These are phyloP conservation scores for Herpetotheres cachinnans DNA, from an alignment of 2,113 vertebrate species.

Conservation along the genomic window DNA sequence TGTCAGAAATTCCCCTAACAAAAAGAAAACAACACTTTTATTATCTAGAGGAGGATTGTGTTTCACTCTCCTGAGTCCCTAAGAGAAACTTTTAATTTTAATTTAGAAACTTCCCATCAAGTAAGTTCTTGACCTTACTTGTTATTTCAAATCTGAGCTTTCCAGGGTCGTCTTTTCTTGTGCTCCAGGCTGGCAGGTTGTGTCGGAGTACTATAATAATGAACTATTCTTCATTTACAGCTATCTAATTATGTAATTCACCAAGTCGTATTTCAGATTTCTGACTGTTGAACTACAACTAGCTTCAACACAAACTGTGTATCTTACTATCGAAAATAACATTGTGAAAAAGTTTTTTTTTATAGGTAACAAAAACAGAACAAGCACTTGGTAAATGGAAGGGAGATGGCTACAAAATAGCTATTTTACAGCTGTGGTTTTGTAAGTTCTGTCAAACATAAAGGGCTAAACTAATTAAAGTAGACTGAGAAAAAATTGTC, in stretches of 20 bases:
- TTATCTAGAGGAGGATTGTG: not conserved
- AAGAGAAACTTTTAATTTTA: not conserved
- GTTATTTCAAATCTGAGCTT: not conserved
- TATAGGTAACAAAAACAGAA: not conserved
- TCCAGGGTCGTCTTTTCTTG: not conserved
- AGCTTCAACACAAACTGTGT: not conserved
- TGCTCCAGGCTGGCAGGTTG: not conserved
- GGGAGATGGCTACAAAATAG: not conserved
- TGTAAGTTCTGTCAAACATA: not conserved
- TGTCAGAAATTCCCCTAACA: not conserved
- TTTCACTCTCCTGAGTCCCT: not conserved
- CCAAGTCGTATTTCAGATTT: not conserved
- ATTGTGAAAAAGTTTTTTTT: not conserved
- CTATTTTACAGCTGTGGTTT: not conserved
- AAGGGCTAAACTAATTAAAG: not conserved
- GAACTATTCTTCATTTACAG: not conserved
- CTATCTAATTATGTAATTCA: not conserved
- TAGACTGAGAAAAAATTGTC: not conserved
- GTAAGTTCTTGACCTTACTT: not conserved
- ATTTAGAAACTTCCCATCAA: not conserved
- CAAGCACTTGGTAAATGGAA: not conserved
- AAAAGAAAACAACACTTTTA: not conserved
- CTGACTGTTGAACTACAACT: not conserved
- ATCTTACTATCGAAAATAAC: not conserved
- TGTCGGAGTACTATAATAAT: not conserved